These are phyloP conservation scores for Nasua narica DNA, from an alignment of 2,797 vertebrate genomes.

Conservation along the genomic window DNA sequence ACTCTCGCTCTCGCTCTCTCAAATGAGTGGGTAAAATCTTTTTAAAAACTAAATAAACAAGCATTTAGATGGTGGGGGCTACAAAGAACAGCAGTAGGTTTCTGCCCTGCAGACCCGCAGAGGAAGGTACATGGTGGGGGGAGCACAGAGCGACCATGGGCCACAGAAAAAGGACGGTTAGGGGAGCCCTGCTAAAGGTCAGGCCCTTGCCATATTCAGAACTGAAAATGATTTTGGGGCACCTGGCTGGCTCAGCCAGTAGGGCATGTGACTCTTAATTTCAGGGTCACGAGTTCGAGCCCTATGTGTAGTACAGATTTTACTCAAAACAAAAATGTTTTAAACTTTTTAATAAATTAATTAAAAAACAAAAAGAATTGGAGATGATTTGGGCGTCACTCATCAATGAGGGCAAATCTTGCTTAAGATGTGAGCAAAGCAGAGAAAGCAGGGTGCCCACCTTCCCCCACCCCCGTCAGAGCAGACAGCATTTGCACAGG, in stretches of 20 bases:
- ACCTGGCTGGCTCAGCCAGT: neutral
- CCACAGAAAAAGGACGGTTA: neutral
- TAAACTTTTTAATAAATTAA: neutral
- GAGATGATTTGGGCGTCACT: neutral
- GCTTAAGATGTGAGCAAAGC: neutral
- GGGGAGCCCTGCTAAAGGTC: neutral
- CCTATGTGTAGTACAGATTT: neutral
- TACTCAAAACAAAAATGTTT: neutral
- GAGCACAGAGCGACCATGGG: fast-evolving
- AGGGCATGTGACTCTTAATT: neutral
- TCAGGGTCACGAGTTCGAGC: neutral
- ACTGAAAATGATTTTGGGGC: neutral
- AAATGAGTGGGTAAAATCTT: neutral
- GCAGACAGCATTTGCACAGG: neutral
- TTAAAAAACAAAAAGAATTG: neutral
- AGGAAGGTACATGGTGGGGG: neutral
- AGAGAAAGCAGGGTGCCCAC: neutral
- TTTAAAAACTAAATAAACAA: neutral
- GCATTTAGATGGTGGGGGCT: neutral
- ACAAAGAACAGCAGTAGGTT: neutral
- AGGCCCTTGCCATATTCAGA: neutral
- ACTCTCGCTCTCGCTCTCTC: too few species aligned
- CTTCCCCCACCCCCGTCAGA: neutral
- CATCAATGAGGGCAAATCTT: neutral
- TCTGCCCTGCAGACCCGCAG: neutral